Base-by-base conservation (phyloP, 1,140 invertebrate genomes). In the Paracyclopina nana region DNA sequence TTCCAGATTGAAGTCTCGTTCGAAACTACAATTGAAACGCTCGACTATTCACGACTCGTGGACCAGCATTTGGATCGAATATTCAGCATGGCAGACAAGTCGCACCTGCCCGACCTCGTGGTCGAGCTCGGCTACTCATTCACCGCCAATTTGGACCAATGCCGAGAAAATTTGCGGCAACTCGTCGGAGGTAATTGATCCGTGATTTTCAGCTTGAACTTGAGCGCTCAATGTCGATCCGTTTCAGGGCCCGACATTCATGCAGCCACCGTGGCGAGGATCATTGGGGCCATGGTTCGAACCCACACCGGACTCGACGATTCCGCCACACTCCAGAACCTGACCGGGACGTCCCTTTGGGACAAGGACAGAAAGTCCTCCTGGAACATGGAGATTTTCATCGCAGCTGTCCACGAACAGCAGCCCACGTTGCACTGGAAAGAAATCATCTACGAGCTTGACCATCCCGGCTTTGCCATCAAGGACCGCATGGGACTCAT, bases 311-410 rank as follows among this genome's bases (percentile, higher is more conserved):
- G 75, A 16, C 61, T 84, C 40, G 78, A 82, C 22, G 74, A 77
- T 8, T 25, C 29, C 42, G 52, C 24, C 20, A 56, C 38, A 53
- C 58, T 25, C 49, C 61, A 51, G 54, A 55, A 50, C 50, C 50
- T 45, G 54, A 31, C 3, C 12, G 24, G n/a, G 6, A 6, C 12
- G 5, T 6, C 8, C 20, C n/a, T 49, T 46, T 43, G 42, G 25
- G 27, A 52, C 22, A 54, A 22, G 26, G 20, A 34, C 18, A 51
- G 20, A 4, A 24, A 24, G 14, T 22, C 41, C n/a, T 74, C 80
- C 2, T 96, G 88, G 88, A 92, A 91, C 67, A 73, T 87, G 9
- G 88, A 95, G 60, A 72, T 87, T 43, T 92, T 94, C 63, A 77
- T 92, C 6, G 79, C 88, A 61, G 76, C 82, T 29, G 62, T 92